phyloP scores from a whole-genome alignment of 2,797 vertebrate genomes.

The Mus caroli region DNA sequence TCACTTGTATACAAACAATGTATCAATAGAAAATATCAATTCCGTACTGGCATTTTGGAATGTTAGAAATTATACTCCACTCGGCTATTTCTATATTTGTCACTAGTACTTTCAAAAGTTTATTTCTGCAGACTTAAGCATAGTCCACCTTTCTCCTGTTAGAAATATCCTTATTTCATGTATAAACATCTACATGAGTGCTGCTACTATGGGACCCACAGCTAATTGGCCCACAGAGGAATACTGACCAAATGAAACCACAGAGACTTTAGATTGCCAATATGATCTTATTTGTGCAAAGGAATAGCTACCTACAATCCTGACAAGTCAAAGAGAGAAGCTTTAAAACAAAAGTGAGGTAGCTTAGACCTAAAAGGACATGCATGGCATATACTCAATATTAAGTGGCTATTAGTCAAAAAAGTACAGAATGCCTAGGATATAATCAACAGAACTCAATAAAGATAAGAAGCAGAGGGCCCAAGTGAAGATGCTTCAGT shows the following conservation, averaged over 20 bases:
- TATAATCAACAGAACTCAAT: neutral
- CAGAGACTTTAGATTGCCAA: neutral
- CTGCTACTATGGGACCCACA: neutral
- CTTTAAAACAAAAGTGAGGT: neutral
- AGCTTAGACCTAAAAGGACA: neutral
- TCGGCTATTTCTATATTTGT: slow-evolving; percentile 30
- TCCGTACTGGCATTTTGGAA: neutral
- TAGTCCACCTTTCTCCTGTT: neutral
- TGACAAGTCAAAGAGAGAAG: neutral
- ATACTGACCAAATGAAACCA: slow-evolving; percentile 62
- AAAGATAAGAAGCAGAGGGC: neutral
- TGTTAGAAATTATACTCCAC: neutral
- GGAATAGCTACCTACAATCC: neutral
- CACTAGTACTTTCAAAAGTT: neutral
- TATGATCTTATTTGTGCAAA: neutral
- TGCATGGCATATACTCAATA: neutral
- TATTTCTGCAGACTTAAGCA: slow-evolving; percentile 17
- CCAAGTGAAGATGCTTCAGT: neutral
- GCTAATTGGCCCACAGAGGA: slow-evolving; percentile 60
- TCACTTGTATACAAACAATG: neutral
- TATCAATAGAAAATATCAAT: neutral
- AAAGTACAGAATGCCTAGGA: neutral
- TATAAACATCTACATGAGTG: neutral
- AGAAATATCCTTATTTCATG: slow-evolving; percentile 9
- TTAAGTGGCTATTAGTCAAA: neutral